Percentiles rank a stretch among this genome's conserved stretches.
These are phyloP conservation scores for Cyprinodon brontotheroides DNA, from an alignment of 2,113 vertebrate genomes.

Conservation along the genomic window DNA sequence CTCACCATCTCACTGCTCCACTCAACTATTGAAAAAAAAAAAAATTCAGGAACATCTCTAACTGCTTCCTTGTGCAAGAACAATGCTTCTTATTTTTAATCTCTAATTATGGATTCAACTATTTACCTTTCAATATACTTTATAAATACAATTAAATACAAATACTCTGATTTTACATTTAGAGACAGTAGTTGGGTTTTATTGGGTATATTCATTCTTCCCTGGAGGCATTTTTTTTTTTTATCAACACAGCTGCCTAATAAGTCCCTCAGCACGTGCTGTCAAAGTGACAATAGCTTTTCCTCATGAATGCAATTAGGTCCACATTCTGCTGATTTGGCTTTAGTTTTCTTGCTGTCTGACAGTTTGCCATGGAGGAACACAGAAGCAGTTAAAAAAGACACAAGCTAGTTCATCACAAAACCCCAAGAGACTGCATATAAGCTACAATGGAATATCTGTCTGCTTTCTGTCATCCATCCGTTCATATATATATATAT, in stretches of 20 bases:
- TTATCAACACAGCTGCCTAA: slow-evolving; percentile 10
- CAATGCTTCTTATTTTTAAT: slow-evolving; percentile 1
- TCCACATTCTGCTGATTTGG: slow-evolving; percentile 5
- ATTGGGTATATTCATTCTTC: background rate
- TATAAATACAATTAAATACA: background rate
- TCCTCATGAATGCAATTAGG: slow-evolving; percentile 9
- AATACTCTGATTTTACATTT: background rate
- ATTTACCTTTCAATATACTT: background rate
- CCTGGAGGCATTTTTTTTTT: background rate
- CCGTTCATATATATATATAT: slow-evolving; percentile 19
- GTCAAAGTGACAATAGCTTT: slow-evolving; percentile 18
- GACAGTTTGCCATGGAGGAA: slow-evolving; percentile 2
- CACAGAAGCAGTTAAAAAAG: slow-evolving; percentile 34
- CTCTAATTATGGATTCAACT: background rate
- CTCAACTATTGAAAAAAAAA: slow-evolving; percentile 8
- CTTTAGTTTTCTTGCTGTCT: slow-evolving; percentile 18
- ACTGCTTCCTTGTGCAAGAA: background rate
- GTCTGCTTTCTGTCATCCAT: slow-evolving; percentile 1
- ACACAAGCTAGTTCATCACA: slow-evolving; percentile 8
- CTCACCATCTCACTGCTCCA: slow-evolving; percentile 13
- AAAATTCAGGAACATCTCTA: slow-evolving; percentile 7
- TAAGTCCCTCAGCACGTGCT: background rate
- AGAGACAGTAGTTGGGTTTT: background rate
- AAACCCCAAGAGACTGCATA: slow-evolving; percentile 16
- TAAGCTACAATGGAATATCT: slow-evolving; percentile 1